Evolutionary conservation across 35 echinoderm and acorn worm species (phyloP), one percentile per base, ranked within the genome.

Genomic region (Eucidaris tribuloides): DNA sequence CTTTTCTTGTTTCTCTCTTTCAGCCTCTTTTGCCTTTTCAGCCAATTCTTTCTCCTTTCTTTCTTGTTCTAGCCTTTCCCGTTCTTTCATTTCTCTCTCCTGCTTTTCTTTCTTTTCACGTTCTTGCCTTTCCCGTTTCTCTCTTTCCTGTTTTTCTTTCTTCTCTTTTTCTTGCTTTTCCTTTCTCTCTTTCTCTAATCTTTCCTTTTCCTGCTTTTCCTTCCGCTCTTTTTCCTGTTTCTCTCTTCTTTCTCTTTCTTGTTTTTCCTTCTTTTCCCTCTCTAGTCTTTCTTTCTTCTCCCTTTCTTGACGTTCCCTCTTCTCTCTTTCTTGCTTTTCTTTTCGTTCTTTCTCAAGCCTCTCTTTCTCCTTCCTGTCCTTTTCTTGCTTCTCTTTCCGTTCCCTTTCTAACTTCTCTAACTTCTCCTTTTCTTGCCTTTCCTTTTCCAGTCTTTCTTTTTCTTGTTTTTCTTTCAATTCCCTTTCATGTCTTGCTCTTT

Each of bases 241-340:
- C 64, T 79, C 65, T 35, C 83, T 62, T n/a, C 63, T 45, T 71
- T 65, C 36, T 31, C 32, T 49, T 30, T 80, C 65, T n/a, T 71
- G 79, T 32, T 83, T 79, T 58, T 89, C 80, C 57, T 76, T 81
- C 3, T 61, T 57, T 79, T 92, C 79, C 84, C 81, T 84, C 63
- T 80, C 78, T 64, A 29, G 62, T 60, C 86, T 90, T 45, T 89
- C 81, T 45, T 92, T 63, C 68, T 85, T 81, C 33, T 96, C 82
- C 71, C 76, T 96, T 39, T 71, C 24, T 60, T 72, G 87, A 70
- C 77, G 81, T 45, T 92, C 85, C 41, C 32, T 65, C 42, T 72
- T 70, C 23, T 81, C 63, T 81, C 49, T 85, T 55, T 89, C 74
- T 55, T 49, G 78, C 76, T 48, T 79, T 87, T 60, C 76, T 32